Conservation (phyloP, 2,888 invertebrate species). For the Pteria penguin region DNA sequence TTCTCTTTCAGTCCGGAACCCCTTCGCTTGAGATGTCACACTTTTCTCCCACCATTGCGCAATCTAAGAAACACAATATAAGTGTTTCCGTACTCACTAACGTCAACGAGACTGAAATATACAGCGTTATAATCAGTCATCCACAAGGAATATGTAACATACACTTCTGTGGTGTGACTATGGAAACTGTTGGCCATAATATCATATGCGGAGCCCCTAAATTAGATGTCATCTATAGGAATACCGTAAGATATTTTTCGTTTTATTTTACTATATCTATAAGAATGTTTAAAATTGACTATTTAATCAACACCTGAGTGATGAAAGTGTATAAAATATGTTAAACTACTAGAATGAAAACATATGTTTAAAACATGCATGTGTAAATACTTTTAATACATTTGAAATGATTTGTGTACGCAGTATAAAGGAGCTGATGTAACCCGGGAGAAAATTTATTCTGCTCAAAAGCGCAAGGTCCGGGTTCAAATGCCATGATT, state of each 20-base stretch:
- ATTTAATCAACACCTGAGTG: no score
- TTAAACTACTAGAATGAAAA: no score
- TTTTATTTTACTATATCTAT: no score
- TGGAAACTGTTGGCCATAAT: not conserved
- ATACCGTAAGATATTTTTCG: not conserved
- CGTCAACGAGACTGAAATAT: not conserved
- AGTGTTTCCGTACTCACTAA: not conserved
- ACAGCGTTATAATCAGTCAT: not conserved
- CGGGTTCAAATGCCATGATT: no score
- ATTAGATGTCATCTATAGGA: not conserved
- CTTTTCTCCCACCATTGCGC: not conserved
- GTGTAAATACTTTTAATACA: no score
- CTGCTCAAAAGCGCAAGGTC: no score
- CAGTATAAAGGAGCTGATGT: no score
- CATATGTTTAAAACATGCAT: no score
- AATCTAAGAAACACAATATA: not conserved
- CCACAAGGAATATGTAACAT: not conserved
- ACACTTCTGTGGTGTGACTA: not conserved
- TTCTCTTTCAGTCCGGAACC: not conserved
- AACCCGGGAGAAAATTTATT: no score
- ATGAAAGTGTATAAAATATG: no score
- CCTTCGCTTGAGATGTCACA: not conserved
- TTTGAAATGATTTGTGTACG: no score
- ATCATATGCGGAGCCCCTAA: not conserved
- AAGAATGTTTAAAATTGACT: no score